Conservation (phyloP, 1,140 invertebrate genomes). For the Zeugodacus cucurbitae region DNA sequence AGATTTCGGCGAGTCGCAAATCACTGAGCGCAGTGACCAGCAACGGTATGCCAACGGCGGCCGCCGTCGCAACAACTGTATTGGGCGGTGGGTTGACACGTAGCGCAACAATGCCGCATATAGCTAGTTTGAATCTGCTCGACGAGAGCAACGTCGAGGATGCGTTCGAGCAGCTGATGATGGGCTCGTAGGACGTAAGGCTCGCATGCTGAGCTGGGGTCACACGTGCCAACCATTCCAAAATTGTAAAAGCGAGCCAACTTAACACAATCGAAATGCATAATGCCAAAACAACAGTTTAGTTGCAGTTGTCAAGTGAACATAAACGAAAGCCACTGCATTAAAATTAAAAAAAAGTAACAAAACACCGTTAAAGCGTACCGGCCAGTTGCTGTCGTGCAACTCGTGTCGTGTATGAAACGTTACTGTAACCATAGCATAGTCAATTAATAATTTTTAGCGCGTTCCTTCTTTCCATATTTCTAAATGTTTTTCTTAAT, state of each 20-base stretch:
- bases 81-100: constrained; percentile 68
- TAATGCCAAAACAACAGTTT: background rate
- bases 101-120: constrained; percentile 80
- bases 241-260: constrained; percentile 9
- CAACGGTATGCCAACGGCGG: background rate
- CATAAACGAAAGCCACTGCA: background rate
- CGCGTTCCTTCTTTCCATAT: background rate
- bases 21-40: constrained; percentile 55
- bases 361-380: no score
- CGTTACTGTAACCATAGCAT: background rate
- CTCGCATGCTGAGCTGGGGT: background rate
- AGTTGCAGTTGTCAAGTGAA: background rate
- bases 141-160: constrained; percentile 79
- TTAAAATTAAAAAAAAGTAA: background rate
- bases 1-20: constrained; percentile 66
- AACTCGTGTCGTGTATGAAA: background rate
- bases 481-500: background rate
- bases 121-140: constrained; percentile 72
- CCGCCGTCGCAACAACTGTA: constrained; percentile 42
- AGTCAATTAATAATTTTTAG: background rate
- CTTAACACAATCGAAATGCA: background rate
- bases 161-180: constrained; percentile 81
- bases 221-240: constrained; percentile 38
- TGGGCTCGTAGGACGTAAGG: constrained; percentile 61
- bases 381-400: background rate